Evolutionary conservation across 1,140 invertebrate species (phyloP), one percentile per base, ranked within the genome.

Genomic region (Brachionus rubens): DNA sequence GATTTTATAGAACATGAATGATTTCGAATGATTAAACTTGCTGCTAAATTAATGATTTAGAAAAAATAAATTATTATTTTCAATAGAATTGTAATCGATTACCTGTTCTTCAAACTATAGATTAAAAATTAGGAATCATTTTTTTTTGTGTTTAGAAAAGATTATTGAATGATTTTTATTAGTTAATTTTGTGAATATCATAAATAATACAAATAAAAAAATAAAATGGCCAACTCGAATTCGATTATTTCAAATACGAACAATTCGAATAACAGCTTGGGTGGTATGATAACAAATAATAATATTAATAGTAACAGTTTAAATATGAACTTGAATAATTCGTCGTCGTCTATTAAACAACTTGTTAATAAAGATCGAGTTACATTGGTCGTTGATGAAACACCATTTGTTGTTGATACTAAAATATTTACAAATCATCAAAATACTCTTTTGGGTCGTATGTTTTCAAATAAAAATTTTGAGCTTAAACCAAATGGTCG

Each of bases 371-470:
- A 72, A 21, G 72, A 76, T 14, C 36, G 46, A 40, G 72, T 97
- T 21, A 95, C 93, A 1, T 86, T 97, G 26, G 90, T 97, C 16
- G 94, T 97, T 5, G 94, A 97, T 82, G 93, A 93, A 78, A 94
- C 93, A 0, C 87, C 93, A 79, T 95, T 93, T 83, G 89, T 94
- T 5, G 89, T 96, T 1, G 93, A 97, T 85, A 92, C 92, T 3
- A 89, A 91, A 10, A 86, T 96, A 62, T 94, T 98, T 80, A 91
- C 91, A 7, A 90, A 91, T 1, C 91, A 94, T 85, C 92, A 92
- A 4, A 93, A 94, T 82, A 95, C 93, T 0, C 94, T 95, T 92
- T 84, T 92, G 4, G 95, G 95, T 78, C 90, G 94, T 80, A 98
- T 98, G 96, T 97, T 97, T 82, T 93, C 92, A 82, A 92, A 93